These are phyloP conservation scores for Brachyrhaphis roseni DNA, from an alignment of 2,797 vertebrate genomes.

Conservation along the genomic window DNA sequence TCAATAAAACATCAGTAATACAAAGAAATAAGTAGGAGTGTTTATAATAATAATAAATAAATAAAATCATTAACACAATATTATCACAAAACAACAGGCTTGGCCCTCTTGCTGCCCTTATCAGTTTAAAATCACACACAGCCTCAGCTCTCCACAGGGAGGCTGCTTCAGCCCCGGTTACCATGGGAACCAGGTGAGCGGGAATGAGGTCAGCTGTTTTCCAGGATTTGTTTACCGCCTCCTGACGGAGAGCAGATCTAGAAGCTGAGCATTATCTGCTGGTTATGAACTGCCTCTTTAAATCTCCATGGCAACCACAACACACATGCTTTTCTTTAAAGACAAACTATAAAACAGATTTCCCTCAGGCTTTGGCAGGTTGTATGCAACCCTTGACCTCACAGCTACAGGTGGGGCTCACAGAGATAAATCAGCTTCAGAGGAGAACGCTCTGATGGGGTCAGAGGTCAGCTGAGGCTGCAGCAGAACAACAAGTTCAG, in stretches of 20 bases:
- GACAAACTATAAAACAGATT: background rate
- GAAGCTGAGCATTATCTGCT: background rate
- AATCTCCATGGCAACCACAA: background rate
- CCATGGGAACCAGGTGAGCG: conserved; percentile 48
- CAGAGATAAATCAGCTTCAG: conserved; percentile 51
- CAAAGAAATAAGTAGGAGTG: no score
- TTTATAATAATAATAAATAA: no score
- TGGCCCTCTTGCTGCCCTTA: background rate
- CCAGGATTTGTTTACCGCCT: conserved; percentile 43
- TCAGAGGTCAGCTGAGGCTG: background rate
- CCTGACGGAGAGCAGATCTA: background rate
- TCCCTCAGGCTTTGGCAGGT: background rate
- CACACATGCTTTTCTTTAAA: background rate
- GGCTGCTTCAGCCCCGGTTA: conserved; percentile 27
- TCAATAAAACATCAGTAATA: no score
- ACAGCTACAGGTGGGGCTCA: conserved; percentile 25
- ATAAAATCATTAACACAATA: no score
- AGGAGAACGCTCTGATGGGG: conserved; percentile 4
- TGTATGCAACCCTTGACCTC: conserved; percentile 24
- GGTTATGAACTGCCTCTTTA: background rate
- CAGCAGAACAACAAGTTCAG: background rate
- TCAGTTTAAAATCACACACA: background rate
- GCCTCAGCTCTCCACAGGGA: conserved; percentile 26
- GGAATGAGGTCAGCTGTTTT: conserved; percentile 46
- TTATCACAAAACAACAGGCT: no score